Conservation (phyloP, 2,113 vertebrate species). For the Forbesichthys agassizii region DNA sequence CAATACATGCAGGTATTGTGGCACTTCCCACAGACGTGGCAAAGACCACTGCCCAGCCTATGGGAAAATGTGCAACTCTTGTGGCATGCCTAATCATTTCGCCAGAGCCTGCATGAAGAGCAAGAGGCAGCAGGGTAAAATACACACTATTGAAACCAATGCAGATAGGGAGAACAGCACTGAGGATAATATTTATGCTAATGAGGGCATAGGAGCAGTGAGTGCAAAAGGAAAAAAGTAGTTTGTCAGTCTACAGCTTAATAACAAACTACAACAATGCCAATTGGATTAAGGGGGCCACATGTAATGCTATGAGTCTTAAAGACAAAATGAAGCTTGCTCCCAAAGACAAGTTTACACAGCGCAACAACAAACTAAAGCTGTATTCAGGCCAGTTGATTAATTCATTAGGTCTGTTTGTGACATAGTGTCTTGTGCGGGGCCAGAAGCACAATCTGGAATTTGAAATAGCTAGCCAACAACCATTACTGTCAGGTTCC, state of each 20-base stretch:
- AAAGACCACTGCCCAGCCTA: slow-evolving; percentile 1
- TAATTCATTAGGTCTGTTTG: background rate
- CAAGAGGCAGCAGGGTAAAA: background rate
- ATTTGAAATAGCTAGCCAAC: background rate
- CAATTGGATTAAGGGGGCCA: too few relatives aligned
- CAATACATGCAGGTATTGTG: background rate
- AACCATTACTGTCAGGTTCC: slow-evolving; percentile 1
- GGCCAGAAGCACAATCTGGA: too few relatives aligned
- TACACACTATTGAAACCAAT: background rate
- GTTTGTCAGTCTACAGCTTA: background rate
- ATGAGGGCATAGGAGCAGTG: background rate
- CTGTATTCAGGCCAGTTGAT: background rate
- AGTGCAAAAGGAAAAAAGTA: background rate
- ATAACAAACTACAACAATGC: too few relatives aligned
- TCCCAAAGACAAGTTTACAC: background rate
- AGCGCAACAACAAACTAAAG: background rate
- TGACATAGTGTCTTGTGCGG: too few relatives aligned
- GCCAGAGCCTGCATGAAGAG: background rate
- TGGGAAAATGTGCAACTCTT: background rate
- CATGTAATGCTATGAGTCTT: too few relatives aligned
- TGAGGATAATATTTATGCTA: too few relatives aligned
- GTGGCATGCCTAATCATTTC: background rate
- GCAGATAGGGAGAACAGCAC: background rate
- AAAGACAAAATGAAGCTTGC: too few relatives aligned
- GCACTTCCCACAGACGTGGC: background rate